Evolutionary conservation across 2,113 vertebrate species (phyloP).

Genomic region (Leucoraja erinaceus): DNA sequence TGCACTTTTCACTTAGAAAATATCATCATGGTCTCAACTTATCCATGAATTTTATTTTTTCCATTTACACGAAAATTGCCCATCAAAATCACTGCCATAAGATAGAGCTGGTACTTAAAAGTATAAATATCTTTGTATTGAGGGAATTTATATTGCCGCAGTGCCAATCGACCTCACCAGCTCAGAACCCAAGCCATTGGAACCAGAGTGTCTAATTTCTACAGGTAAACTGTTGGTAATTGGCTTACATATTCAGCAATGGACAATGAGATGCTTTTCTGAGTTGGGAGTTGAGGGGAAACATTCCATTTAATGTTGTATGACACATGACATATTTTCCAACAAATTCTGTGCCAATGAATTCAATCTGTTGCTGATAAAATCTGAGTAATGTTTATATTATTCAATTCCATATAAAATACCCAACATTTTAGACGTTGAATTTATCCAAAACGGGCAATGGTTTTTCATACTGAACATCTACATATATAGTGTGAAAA

Average conservation of each 20-base stretch:
- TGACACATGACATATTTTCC: not conserved
- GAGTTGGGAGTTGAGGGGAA: not conserved
- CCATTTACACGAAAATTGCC: not conserved
- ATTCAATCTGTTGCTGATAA: not conserved
- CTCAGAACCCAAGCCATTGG: not conserved
- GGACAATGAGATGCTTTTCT: not conserved
- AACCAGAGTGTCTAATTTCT: not conserved
- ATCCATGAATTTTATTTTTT: not conserved
- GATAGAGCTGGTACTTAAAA: not conserved
- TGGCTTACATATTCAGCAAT: not conserved
- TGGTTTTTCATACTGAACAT: not conserved
- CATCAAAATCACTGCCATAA: not conserved
- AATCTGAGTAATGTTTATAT: not conserved
- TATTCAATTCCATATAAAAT: not conserved
- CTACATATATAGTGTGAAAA: not conserved
- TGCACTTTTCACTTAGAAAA: not conserved
- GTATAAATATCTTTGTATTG: not conserved
- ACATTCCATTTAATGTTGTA: not conserved
- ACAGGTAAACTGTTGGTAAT: not conserved
- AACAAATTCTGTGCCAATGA: not conserved
- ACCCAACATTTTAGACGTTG: not conserved
- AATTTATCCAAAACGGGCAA: not conserved
- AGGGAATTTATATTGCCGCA: not conserved
- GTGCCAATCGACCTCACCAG: not conserved
- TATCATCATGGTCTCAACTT: not conserved